phyloP scores from a whole-genome alignment of 2,113 vertebrate species.

The Anser cygnoides region DNA sequence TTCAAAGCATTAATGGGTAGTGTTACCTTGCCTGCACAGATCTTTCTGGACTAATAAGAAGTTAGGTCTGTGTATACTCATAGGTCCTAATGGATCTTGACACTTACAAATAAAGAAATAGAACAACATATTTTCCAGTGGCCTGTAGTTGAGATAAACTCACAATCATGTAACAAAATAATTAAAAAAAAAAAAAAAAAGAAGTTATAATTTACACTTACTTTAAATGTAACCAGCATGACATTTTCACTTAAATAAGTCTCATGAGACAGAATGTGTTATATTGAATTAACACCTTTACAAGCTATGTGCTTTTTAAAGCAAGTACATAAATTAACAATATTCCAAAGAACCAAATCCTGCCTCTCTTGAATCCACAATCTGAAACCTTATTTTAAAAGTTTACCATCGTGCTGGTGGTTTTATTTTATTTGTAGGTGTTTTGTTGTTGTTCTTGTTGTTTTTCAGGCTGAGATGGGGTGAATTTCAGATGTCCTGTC shows the following conservation, averaged over 20 bases:
- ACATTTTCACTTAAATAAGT: constrained; percentile 61
- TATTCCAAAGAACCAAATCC: not conserved
- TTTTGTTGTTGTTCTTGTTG: not conserved
- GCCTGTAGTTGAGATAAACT: not conserved
- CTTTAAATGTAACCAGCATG: constrained; percentile 44
- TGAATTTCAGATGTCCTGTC: not conserved
- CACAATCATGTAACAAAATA: not conserved
- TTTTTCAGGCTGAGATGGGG: accelerated
- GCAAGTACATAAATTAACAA: constrained; percentile 18
- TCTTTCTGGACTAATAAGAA: not conserved
- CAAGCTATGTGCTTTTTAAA: constrained; percentile 61
- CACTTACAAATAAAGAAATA: not conserved
- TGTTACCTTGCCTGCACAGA: not conserved
- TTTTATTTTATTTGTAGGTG: not conserved
- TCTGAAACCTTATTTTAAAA: not conserved
- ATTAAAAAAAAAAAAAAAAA: not conserved
- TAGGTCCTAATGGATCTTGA: not conserved
- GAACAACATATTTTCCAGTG: not conserved
- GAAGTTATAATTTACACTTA: constrained; percentile 35
- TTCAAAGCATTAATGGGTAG: not conserved
- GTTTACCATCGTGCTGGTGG: not conserved
- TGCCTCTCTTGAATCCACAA: not conserved
- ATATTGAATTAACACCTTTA: constrained; percentile 62
- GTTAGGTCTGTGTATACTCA: not conserved
- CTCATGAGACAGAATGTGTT: constrained; percentile 54